Conservation (phyloP, 2,113 vertebrate species). For the Oplegnathus fasciatus region DNA sequence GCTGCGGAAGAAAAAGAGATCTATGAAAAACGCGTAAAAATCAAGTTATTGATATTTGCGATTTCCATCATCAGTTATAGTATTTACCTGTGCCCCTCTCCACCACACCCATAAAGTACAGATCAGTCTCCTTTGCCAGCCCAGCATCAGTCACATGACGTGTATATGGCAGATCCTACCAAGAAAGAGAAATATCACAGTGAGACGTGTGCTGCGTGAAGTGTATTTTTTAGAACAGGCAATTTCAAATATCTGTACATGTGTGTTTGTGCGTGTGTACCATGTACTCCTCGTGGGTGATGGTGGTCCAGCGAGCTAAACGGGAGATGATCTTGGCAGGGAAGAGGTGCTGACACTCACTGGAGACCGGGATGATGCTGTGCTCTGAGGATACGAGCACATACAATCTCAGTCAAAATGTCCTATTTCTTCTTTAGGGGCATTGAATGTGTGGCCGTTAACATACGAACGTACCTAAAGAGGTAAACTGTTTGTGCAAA, state of each 20-base stretch:
- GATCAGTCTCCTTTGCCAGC: constrained; percentile 91
- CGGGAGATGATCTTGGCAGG: constrained; percentile 94
- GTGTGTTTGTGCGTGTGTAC: constrained; percentile 71
- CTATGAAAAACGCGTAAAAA: not conserved
- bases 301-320: constrained; percentile 91
- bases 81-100: constrained; percentile 94
- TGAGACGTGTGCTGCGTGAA: not conserved
- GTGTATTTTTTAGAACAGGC: not conserved
- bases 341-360: constrained; percentile 94
- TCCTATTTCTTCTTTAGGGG: not conserved
- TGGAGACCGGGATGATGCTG: constrained; percentile 91
- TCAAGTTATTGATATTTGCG: not conserved
- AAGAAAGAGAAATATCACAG: constrained; percentile 10
- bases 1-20: constrained; percentile 78
- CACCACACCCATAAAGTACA: constrained; percentile 92
- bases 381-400: constrained; percentile 86
- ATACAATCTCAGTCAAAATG: constrained; percentile 26
- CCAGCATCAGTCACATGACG: constrained; percentile 90
- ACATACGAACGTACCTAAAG: constrained; percentile 86
- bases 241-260: not conserved
- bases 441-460: not conserved
- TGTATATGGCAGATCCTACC: constrained; percentile 90
- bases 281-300: constrained; percentile 90
- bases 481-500: constrained; percentile 95
- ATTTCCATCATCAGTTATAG: not conserved